Conservation (phyloP, 2,797 vertebrate genomes). For the Vespertilio murinus region DNA sequence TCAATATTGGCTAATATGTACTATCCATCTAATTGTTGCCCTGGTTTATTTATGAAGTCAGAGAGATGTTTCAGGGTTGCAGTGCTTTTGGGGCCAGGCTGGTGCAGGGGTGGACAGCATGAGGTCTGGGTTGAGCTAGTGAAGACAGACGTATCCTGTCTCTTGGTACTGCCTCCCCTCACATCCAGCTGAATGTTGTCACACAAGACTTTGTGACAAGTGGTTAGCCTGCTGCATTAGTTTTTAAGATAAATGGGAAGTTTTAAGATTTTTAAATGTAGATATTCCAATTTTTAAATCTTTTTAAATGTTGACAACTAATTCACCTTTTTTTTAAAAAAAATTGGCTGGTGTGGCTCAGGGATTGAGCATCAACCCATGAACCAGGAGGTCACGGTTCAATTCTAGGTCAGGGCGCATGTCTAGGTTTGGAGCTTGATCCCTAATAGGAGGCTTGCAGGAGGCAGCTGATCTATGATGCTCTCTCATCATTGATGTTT, state of each 20-base stretch:
- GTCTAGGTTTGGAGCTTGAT: too few relatives aligned
- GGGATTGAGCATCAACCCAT: too few relatives aligned
- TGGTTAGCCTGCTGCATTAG: not conserved
- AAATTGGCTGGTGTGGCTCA: too few relatives aligned
- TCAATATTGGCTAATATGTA: not conserved
- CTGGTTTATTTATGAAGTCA: not conserved
- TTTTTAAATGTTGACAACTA: not conserved
- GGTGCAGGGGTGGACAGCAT: not conserved
- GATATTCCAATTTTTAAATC: not conserved
- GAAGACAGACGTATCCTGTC: not conserved
- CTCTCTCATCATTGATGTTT: too few relatives aligned
- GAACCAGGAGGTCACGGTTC: too few relatives aligned
- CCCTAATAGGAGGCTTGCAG: too few relatives aligned
- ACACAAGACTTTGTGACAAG: not conserved
- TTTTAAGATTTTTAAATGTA: not conserved
- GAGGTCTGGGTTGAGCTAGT: not conserved
- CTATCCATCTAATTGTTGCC: not conserved
- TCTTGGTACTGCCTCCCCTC: not conserved
- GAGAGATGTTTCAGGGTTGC: not conserved
- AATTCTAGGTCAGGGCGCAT: too few relatives aligned
- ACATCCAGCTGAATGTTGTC: not conserved
- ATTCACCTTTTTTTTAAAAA: not conserved
- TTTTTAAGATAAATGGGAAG: conserved; percentile 20
- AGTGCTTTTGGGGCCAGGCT: not conserved
- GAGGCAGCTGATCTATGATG: too few relatives aligned